Evolutionary conservation across 2,797 vertebrate species (phyloP).

Genomic region (Glossophaga mutica): DNA sequence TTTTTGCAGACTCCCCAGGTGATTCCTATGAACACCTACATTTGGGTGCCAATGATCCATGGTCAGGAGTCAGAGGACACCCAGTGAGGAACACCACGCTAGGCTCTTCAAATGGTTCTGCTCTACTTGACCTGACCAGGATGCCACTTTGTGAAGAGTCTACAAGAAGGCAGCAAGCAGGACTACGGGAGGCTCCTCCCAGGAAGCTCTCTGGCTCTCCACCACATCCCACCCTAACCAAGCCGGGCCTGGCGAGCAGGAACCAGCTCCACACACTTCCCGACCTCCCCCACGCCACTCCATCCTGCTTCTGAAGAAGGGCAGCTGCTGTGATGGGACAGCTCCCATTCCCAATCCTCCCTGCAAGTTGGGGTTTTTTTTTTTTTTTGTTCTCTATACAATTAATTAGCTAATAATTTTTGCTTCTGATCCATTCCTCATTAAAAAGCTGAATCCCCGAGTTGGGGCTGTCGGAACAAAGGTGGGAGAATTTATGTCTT

Average conservation of each 20-base stretch:
- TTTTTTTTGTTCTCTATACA: conserved; percentile 74
- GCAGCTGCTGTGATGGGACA: background rate
- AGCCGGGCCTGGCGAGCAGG: background rate
- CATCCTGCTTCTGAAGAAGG: background rate
- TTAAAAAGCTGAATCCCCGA: conserved; percentile 82
- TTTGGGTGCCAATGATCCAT: background rate
- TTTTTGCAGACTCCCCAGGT: background rate
- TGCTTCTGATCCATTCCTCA: conserved; percentile 84
- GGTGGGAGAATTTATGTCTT: conserved; percentile 88
- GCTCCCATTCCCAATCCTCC: background rate
- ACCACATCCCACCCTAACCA: background rate
- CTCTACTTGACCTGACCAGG: background rate
- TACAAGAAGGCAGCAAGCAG: background rate
- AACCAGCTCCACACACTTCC: background rate
- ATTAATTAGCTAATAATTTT: conserved; percentile 88
- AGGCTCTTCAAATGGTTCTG: background rate
- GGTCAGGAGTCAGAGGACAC: background rate
- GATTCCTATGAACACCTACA: background rate
- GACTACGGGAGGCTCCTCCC: background rate
- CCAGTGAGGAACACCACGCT: background rate
- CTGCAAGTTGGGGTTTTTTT: background rate
- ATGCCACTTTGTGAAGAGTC: background rate
- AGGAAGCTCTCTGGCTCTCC: too few relatives aligned
- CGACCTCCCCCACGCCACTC: fast-evolving
- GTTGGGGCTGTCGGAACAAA: conserved; percentile 82